Evolutionary conservation across 2,113 vertebrate species (phyloP), one percentile per base, ranked within the genome.

Genomic region (Dipodomys stephensi): DNA sequence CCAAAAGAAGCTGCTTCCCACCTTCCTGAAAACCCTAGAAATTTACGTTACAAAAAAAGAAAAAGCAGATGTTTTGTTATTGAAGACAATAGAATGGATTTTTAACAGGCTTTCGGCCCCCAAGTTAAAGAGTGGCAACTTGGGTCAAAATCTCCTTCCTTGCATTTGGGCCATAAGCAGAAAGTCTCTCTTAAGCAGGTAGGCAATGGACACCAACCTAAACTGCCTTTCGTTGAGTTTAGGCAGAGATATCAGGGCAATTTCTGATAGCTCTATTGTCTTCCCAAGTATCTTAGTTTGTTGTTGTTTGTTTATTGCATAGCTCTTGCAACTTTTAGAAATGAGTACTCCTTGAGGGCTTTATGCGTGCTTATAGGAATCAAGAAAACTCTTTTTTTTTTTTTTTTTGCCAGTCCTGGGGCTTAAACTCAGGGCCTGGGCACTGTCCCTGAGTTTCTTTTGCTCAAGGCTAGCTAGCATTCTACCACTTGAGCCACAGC

Each of bases 11-110:
- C 13, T 2, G 25, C 7, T 44, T 67, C 5, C 0, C 49, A 68
- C 18, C 35, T 83, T 91, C 46, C 39, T 87, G 19, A 71, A 65
- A 90, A 49, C 85, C 46, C 80, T 69, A 93, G 72, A 83, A 83
- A 89, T 28, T 86, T 68, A 60, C 32, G 10, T 23, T 32, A 73
- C 49, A 76, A 92, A 23, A 73, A 76, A 23, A 72, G n/a, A 76
- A 90, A 23, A 94, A 88, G 65, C 23, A 62, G 28, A 13, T 8
- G 32, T 78, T 89, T 87, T 87, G 67, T 94, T 80, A 85, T 57
- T 91, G 68, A 84, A 69, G 27, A 72, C 27, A 80, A 30, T 65
- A 76, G 76, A 76, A 81, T 10, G 6, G 25, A 73, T 57, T 46
- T 84, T 89, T 5, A 39, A 65, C n/a, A 82, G 8, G 7, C 22